These are phyloP conservation scores for Notiomystis cincta DNA, from an alignment of 2,113 vertebrate genomes.

Conservation along the genomic window DNA sequence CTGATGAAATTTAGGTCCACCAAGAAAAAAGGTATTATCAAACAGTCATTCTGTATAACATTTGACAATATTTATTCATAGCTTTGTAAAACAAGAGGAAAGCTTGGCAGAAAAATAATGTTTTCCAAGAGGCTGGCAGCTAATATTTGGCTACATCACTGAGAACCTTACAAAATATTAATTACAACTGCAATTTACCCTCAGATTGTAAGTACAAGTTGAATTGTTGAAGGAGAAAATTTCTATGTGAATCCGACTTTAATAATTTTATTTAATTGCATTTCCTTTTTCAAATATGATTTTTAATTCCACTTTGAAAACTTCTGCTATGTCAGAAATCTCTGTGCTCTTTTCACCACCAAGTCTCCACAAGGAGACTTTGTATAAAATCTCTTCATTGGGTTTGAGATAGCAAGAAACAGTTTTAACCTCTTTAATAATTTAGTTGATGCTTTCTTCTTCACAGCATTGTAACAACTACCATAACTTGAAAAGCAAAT, in stretches of 20 bases:
- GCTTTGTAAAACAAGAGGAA: not conserved
- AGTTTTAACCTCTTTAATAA: not conserved
- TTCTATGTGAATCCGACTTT: not conserved
- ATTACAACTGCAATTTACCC: not conserved
- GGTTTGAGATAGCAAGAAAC: not conserved
- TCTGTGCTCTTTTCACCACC: not conserved
- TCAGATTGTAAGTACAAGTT: not conserved
- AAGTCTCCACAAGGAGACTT: not conserved
- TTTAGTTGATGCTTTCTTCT: not conserved
- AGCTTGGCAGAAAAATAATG: not conserved
- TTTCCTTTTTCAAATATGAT: not conserved
- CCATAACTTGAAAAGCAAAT: not conserved
- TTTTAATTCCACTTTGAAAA: not conserved
- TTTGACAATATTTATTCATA: not conserved
- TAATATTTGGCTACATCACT: not conserved
- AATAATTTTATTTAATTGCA: not conserved
- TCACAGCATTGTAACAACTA: not conserved
- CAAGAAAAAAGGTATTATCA: not conserved
- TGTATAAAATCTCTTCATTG: not conserved
- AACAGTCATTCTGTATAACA: not conserved
- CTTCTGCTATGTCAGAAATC: not conserved
- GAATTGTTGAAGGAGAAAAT: not conserved
- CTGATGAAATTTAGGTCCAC: not conserved
- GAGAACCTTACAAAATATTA: not conserved
- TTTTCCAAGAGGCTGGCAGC: not conserved